phyloP scores from a whole-genome alignment of 2,888 invertebrate genomes.

The Mylabris sibirica region DNA sequence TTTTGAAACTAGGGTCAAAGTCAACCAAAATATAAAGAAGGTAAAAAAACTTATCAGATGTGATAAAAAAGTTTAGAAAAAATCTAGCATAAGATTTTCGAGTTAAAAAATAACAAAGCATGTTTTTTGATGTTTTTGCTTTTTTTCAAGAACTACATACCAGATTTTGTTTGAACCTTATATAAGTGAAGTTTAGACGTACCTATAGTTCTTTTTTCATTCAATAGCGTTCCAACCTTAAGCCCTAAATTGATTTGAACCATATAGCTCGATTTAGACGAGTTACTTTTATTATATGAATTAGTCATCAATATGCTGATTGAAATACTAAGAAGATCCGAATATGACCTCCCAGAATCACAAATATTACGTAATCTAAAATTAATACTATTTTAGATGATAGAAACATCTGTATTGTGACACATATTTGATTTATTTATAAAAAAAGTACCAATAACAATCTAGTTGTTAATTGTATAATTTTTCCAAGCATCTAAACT shows the following conservation, averaged over 20 bases:
- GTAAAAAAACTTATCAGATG: no score
- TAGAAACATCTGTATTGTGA: background rate
- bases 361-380: conserved; percentile 9
- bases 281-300: background rate
- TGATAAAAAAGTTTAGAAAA: no score
- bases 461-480: background rate
- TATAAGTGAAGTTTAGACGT: no score
- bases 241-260: background rate
- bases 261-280: background rate
- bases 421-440: background rate
- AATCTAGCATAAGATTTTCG: no score
- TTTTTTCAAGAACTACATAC: no score
- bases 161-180: no score
- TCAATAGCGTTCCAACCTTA: no score
- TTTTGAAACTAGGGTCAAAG: no score
- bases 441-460: background rate
- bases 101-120: no score
- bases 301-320: background rate
- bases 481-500: background rate
- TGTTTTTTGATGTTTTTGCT: no score
- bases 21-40: no score
- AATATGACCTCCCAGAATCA: background rate
- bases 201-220: no score
- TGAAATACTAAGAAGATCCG: background rate
- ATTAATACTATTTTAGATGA: background rate